A percentile compares a stretch with the other conserved stretches of the same genome.
Evolutionary conservation across 2,113 vertebrate species (phyloP).

Genomic region (Buteo buteo): DNA sequence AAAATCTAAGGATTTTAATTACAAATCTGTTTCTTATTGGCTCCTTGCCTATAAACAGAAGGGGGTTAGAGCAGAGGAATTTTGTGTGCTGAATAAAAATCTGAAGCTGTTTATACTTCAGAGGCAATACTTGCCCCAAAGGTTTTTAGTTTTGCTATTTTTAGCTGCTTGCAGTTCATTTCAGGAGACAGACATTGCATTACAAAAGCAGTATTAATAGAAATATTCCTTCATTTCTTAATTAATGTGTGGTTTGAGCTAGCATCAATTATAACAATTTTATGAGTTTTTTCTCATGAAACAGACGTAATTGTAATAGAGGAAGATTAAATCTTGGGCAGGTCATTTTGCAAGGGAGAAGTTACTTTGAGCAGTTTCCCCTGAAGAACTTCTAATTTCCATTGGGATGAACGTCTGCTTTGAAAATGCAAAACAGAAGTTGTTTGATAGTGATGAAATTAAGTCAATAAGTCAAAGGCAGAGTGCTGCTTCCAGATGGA

Average conservation of each 20-base stretch:
- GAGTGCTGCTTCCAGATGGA: neutral
- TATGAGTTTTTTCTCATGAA: constrained; percentile 1
- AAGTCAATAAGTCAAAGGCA: neutral
- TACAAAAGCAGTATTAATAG: neutral
- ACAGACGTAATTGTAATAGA: neutral
- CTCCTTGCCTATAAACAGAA: neutral
- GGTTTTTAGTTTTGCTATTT: neutral
- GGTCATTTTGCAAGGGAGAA: neutral
- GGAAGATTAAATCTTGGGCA: constrained; percentile 41
- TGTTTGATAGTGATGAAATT: neutral
- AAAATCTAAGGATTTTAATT: neutral
- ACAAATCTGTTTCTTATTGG: neutral
- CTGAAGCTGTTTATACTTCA: neutral
- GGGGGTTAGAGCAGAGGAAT: neutral
- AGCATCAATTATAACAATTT: neutral
- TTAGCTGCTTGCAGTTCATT: constrained; percentile 9
- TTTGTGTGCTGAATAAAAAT: neutral
- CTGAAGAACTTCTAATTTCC: neutral
- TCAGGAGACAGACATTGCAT: neutral
- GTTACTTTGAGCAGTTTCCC: neutral
- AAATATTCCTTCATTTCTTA: neutral
- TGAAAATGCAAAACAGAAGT: neutral
- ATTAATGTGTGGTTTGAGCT: constrained; percentile 1
- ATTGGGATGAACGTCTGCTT: neutral
- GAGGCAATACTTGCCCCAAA: neutral